Evolutionary conservation across 2,888 invertebrate species (phyloP), one percentile per base, ranked within the genome.

Genomic region (Apotomis betuletana): DNA sequence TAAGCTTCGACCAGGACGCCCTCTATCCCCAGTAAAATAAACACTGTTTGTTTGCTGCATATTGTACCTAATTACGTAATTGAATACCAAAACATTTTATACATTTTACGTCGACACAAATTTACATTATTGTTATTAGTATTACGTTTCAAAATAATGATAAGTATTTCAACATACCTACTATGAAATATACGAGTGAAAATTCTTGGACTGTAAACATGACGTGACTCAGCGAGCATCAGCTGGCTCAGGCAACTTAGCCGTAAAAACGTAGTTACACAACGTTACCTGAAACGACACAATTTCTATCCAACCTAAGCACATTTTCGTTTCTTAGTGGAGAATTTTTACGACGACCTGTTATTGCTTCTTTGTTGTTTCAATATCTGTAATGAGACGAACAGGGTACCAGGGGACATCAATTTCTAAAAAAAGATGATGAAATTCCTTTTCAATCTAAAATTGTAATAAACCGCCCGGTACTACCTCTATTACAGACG

Each of bases 381-480:
- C 27, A 49, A 27, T 27, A 4, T 49, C 49, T 49, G 2, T 27
- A 64, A 13, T 2, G 8, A 15, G 15, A 10, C 36, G 12, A 38
- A 36, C 36, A 10, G 41, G 41, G 41, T 38, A 44, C 27, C 36
- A 5, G 5, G 38, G 6, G 27, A 5, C n/a, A 44, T 15, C 41
- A 69, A 15, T 12, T 36, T 44, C 6, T 58, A 5, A 58, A 64
- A 59, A 44, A 59, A 44, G 1, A 13, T 52, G 5, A 64, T 44
- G 8, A 41, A 38, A 49, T 65, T 38, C 15, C 46, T 38, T 65
- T 60, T 70, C 15, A 54, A 64, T 70, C 58, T 49, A 13, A 70
- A 46, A 59, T 64, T 65, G 46, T 44, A 64, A 54, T 64, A 64
- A 60, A 52, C 46, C 52, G 44, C 6, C 41, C 51, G 44, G 44